Percentiles rank a stretch among this genome's conserved stretches.
Conservation (phyloP, 30 jellyfish, hydroid and myxozoan genomes). For the Chironex yamaguchii region DNA sequence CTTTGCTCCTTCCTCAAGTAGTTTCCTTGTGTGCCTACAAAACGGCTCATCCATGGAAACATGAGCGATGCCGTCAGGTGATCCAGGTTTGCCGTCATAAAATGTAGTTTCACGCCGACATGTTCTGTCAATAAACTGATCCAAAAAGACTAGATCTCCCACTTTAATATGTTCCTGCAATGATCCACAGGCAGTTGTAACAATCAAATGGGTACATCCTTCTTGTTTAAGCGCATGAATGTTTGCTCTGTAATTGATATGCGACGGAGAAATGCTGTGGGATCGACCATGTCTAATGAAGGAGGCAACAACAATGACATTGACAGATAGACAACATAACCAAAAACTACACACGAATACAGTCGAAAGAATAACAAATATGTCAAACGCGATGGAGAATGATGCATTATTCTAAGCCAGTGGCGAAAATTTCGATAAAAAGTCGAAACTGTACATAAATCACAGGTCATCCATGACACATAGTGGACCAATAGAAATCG, state of each 20-base stretch:
- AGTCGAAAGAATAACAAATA: too few relatives aligned
- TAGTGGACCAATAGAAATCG: too few relatives aligned
- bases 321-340: too few relatives aligned
- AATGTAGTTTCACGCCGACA: constrained; percentile 78
- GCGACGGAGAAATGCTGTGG: constrained; percentile 85
- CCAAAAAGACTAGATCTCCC: constrained; percentile 92
- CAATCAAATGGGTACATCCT: constrained; percentile 96
- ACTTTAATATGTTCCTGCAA: constrained; percentile 71
- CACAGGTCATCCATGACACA: too few relatives aligned
- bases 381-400: too few relatives aligned
- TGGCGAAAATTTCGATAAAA: too few relatives aligned
- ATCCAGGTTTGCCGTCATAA: constrained; percentile 86
- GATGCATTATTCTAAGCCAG: too few relatives aligned
- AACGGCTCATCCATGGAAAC: constrained; percentile 97
- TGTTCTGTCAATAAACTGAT: constrained; percentile 92
- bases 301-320: not conserved
- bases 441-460: too few relatives aligned
- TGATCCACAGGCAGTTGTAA: constrained; percentile 98
- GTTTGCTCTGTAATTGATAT: constrained; percentile 98
- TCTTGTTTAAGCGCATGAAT: constrained; percentile 85
- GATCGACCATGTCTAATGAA: constrained; percentile 77
- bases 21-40: constrained; percentile 86
- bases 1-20: constrained; percentile 71
- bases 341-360: too few relatives aligned
- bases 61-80: constrained; percentile 85